Evolutionary conservation across 2,888 invertebrate genomes (phyloP).

Genomic region (Thymelicus acteon): DNA sequence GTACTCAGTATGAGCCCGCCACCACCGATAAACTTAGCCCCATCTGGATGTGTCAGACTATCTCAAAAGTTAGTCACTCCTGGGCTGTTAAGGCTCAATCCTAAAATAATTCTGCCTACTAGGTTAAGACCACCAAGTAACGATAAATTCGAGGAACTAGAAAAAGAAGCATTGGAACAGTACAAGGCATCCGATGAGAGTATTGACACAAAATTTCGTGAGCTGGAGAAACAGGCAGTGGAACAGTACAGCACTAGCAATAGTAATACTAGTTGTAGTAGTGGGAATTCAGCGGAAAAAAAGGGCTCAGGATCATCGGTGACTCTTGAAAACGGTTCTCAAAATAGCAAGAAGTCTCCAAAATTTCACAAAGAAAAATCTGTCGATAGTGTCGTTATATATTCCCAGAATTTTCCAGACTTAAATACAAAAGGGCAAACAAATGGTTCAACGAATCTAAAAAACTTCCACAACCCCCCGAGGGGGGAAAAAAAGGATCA

Average conservation of each 20-base stretch:
- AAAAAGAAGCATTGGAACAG: constrained; percentile 85
- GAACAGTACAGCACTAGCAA: constrained; percentile 86
- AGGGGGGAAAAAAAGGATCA: constrained; percentile 82
- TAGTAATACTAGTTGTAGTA: constrained; percentile 79
- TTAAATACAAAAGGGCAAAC: constrained; percentile 65
- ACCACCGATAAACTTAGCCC: constrained; percentile 59
- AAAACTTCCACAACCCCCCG: constrained; percentile 83
- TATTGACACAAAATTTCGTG: constrained; percentile 85
- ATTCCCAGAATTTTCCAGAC: constrained; percentile 80
- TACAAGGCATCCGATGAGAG: constrained; percentile 85
- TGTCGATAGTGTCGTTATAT: constrained; percentile 75
- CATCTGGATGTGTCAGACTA: constrained; percentile 64
- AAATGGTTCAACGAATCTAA: constrained; percentile 77
- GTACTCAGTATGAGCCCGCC: constrained; percentile 80
- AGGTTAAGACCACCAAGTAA: constrained; percentile 66
- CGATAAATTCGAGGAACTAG: constrained; percentile 82
- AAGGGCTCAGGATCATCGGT: constrained; percentile 50
- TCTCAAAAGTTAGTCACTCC: constrained; percentile 71
- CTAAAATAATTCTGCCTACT: constrained; percentile 69
- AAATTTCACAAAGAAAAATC: constrained; percentile 77
- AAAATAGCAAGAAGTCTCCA: constrained; percentile 57
- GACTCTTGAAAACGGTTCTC: constrained; percentile 51
- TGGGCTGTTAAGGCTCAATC: constrained; percentile 72
- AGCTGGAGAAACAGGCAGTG: constrained; percentile 87
- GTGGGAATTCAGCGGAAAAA: constrained; percentile 71